Conservation (phyloP, 2,888 invertebrate species). For the Campaea margaritaria region DNA sequence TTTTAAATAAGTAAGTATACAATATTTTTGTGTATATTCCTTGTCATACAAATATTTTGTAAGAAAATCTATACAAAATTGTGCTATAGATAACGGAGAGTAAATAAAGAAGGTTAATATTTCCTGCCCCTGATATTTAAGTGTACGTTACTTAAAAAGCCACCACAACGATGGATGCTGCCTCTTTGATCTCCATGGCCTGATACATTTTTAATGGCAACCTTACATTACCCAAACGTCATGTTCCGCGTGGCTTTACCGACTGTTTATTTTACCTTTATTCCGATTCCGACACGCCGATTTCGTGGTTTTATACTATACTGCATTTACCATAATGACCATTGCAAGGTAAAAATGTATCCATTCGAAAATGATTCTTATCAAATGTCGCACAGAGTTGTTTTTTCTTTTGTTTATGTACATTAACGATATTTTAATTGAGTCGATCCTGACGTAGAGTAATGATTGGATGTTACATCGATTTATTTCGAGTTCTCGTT, state of each 20-base stretch:
- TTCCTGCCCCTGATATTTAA: conserved; percentile 11
- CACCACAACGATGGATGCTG: conserved; percentile 32
- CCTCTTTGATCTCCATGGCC: conserved; percentile 35
- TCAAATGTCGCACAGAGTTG: conserved; percentile 57
- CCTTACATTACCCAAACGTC: conserved; percentile 62
- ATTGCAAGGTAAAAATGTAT: conserved; percentile 68
- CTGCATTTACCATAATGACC: conserved; percentile 83
- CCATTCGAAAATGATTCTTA: conserved; percentile 59
- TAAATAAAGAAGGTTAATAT: background rate
- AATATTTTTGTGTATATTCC: too few species aligned
- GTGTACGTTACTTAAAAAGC: conserved; percentile 1
- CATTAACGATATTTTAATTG: conserved; percentile 86
- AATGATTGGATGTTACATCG: conserved; percentile 85
- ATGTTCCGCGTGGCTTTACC: conserved; percentile 66
- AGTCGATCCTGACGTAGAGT: conserved; percentile 84
- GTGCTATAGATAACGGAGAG: background rate
- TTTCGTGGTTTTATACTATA: conserved; percentile 83
- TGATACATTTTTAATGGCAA: conserved; percentile 71
- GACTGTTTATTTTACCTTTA: conserved; percentile 83
- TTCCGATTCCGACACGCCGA: conserved; percentile 82
- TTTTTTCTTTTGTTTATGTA: conserved; percentile 60
- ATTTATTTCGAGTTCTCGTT: conserved; percentile 84
- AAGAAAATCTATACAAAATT: too few species aligned
- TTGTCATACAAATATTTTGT: too few species aligned
- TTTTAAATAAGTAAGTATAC: too few species aligned